Evolutionary conservation across 2,888 invertebrate genomes (phyloP).

Genomic region (Drosophila meridiana): DNA sequence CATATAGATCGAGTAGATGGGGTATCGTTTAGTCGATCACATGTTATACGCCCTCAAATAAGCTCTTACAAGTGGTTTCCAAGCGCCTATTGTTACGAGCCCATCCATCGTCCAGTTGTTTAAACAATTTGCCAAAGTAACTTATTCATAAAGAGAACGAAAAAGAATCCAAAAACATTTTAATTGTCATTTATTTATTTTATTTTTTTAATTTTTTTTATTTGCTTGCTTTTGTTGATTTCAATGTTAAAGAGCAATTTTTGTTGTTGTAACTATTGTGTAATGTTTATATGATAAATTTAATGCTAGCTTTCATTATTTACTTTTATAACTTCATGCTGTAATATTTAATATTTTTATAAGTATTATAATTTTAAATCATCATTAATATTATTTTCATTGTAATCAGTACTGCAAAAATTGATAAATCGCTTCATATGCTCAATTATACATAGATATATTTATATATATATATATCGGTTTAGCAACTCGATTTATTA

Average conservation of each 20-base stretch:
- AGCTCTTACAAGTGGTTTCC: background rate
- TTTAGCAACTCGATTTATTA: constrained; percentile 29
- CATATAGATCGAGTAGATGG: background rate
- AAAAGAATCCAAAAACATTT: constrained; percentile 17
- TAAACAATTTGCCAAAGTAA: constrained; percentile 11
- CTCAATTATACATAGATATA: constrained; percentile 32
- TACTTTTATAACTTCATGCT: constrained; percentile 56
- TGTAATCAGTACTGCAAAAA: constrained; percentile 60
- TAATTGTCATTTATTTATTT: constrained; percentile 23
- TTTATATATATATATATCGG: background rate
- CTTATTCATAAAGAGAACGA: background rate
- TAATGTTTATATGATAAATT: constrained; percentile 72
- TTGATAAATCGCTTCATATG: constrained; percentile 41
- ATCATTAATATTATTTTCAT: constrained; percentile 28
- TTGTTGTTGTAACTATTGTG: constrained; percentile 61
- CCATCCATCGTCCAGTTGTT: constrained; percentile 18
- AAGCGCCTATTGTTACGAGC: background rate
- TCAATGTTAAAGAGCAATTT: constrained; percentile 63
- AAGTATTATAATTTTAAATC: constrained; percentile 41
- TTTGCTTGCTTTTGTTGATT: constrained; percentile 57
- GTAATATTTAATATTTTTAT: constrained; percentile 42
- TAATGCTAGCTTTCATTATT: constrained; percentile 64
- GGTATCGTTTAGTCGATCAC: background rate
- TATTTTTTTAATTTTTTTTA: constrained; percentile 56
- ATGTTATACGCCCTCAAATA: background rate